These are phyloP conservation scores for Boloria selene DNA, from an alignment of 2,888 invertebrate genomes.

Conservation along the genomic window DNA sequence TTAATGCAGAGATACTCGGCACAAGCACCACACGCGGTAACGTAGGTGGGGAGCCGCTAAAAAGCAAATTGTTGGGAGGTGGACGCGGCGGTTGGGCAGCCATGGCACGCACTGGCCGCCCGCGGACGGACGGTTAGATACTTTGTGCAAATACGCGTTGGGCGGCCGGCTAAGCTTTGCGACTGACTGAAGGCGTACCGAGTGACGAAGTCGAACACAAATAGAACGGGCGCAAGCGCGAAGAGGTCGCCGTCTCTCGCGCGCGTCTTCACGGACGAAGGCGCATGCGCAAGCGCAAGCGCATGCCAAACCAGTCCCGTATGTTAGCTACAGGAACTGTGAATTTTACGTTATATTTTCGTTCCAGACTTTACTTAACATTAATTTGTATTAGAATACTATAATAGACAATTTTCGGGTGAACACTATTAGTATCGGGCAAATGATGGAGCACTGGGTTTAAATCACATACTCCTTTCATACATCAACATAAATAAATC, in stretches of 20 bases:
- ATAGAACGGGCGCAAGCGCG: conserved; percentile 81
- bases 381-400: conserved; percentile 51
- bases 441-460: conserved; percentile 62
- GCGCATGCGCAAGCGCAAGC: conserved; percentile 78
- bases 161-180: conserved; percentile 77
- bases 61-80: conserved; percentile 77
- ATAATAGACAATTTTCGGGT: conserved; percentile 66
- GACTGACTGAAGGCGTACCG: conserved; percentile 80
- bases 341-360: conserved; percentile 74
- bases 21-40: conserved; percentile 78
- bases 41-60: conserved; percentile 74
- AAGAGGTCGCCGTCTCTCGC: conserved; percentile 81
- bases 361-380: conserved; percentile 71
- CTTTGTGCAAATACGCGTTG: conserved; percentile 68
- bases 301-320: conserved; percentile 77
- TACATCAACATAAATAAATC: conserved; percentile 54
- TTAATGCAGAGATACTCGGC: conserved; percentile 64
- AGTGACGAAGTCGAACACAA: conserved; percentile 81
- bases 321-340: conserved; percentile 70
- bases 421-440: conserved; percentile 60
- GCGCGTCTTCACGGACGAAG: conserved; percentile 80
- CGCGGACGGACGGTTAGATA: conserved; percentile 52
- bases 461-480: conserved; percentile 58
- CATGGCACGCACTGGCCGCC: conserved; percentile 74
- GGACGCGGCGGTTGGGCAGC: conserved; percentile 78